Evolutionary conservation across 2,797 vertebrate genomes (phyloP).

Genomic region (Falco columbarius): DNA sequence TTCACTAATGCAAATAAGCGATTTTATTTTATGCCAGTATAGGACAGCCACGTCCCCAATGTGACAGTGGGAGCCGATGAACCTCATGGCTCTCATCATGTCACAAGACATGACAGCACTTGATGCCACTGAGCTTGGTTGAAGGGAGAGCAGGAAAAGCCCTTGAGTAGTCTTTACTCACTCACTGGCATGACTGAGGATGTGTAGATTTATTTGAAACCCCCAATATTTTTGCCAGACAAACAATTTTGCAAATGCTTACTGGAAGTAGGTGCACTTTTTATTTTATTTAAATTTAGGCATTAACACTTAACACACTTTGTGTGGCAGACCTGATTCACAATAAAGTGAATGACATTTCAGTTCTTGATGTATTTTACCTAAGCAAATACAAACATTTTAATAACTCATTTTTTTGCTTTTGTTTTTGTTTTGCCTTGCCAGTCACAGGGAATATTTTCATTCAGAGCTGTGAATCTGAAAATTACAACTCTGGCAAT

Average conservation of each 20-base stretch:
- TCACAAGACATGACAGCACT: neutral
- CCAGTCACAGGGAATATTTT: slow-evolving; percentile 45
- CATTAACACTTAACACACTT: neutral
- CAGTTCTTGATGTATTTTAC: slow-evolving; percentile 33
- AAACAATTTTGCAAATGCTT: neutral
- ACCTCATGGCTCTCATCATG: neutral
- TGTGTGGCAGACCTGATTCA: neutral
- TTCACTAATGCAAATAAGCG: neutral
- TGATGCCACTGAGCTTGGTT: neutral
- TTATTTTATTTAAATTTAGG: neutral
- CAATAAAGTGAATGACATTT: neutral
- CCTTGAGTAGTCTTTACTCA: neutral
- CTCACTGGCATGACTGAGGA: neutral
- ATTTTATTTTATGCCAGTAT: neutral
- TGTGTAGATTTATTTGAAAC: neutral
- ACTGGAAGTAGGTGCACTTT: neutral
- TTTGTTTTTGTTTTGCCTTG: slow-evolving; percentile 30
- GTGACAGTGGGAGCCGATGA: neutral
- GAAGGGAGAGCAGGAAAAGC: neutral
- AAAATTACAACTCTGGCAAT: slow-evolving; percentile 31
- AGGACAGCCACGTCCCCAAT: neutral
- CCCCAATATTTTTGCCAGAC: neutral
- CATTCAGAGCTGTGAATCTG: slow-evolving; percentile 42
- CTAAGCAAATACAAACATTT: slow-evolving; percentile 14
- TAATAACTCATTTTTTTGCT: slow-evolving; percentile 19